A percentile compares a stretch with the other conserved stretches of the same genome.
Conservation (phyloP, 2,888 invertebrate genomes). For the Cynaeus angustus region DNA sequence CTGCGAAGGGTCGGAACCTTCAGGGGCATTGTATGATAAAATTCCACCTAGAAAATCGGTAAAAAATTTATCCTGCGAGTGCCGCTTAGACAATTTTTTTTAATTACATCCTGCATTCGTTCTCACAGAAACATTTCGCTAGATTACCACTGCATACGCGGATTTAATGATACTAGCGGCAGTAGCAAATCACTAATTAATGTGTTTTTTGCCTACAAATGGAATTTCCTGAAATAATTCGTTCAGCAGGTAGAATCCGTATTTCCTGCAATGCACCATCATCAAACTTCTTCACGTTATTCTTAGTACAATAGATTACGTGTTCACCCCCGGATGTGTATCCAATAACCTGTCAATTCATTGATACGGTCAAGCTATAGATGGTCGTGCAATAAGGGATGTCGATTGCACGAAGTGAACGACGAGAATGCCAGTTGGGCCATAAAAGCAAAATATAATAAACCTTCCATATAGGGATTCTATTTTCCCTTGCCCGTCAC, state of each 20-base stretch:
- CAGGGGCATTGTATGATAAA: conserved; percentile 74
- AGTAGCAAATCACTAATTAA: not conserved
- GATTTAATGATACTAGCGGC: no score
- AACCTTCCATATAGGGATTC: conserved; percentile 58
- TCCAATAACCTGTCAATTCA: conserved; percentile 49
- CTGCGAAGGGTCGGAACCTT: conserved; percentile 72
- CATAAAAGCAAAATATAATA: conserved; percentile 62
- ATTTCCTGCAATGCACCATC: conserved; percentile 9
- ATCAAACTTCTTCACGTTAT: conserved; percentile 9
- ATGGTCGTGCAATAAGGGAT: conserved; percentile 52
- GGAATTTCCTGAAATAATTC: no score
- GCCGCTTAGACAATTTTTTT: no score
- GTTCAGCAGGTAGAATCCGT: not conserved
- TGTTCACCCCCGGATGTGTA: conserved; percentile 46
- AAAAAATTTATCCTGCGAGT: no score
- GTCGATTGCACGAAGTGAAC: conserved; percentile 52
- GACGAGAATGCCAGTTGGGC: conserved; percentile 55
- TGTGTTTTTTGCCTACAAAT: not conserved
- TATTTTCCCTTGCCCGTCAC: conserved; percentile 60
- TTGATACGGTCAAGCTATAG: conserved; percentile 51
- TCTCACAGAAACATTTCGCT: no score
- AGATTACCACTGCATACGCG: no score
- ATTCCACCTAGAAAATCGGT: conserved; percentile 74
- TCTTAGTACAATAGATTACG: conserved; percentile 39
- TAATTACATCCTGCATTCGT: no score